A percentile compares a stretch with the other conserved stretches of the same genome.
Evolutionary conservation across 2,888 invertebrate species (phyloP).

Genomic region (Xanthorhoe spadicearia): DNA sequence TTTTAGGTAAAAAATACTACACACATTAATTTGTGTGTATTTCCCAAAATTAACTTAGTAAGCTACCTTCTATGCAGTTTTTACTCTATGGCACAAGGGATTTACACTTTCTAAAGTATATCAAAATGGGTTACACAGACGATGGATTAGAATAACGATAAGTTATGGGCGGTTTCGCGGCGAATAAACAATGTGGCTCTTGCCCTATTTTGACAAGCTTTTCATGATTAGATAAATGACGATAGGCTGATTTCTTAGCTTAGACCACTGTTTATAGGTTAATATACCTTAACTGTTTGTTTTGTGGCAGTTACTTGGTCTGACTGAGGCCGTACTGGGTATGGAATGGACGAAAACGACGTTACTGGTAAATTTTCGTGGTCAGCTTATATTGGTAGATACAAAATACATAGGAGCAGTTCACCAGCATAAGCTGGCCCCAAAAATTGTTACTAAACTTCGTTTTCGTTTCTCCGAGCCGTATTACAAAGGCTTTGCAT

Average conservation of each 20-base stretch:
- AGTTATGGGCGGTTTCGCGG: conserved; percentile 44
- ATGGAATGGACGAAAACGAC: too few species aligned
- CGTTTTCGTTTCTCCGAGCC: too few species aligned
- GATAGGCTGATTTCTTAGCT: conserved; percentile 6
- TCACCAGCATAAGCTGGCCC: too few species aligned
- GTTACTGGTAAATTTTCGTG: too few species aligned
- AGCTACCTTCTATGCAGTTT: conserved; percentile 9
- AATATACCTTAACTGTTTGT: background rate
- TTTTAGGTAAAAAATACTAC: too few species aligned
- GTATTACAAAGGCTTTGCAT: too few species aligned
- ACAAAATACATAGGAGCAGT: too few species aligned
- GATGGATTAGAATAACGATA: conserved; percentile 79
- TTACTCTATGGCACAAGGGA: conserved; percentile 59
- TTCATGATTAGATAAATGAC: conserved; percentile 26
- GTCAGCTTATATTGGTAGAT: too few species aligned
- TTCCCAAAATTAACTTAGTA: background rate
- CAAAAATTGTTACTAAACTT: too few species aligned
- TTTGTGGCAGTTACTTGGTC: background rate
- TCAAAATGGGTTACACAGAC: conserved; percentile 67
- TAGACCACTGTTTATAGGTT: conserved; percentile 1
- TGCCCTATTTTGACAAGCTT: conserved; percentile 32
- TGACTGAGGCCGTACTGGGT: too few species aligned
- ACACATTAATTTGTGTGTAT: too few species aligned
- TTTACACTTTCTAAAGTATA: conserved; percentile 82
- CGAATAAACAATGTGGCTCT: conserved; percentile 25